These are phyloP conservation scores for Trochalopteron elliotii DNA, from an alignment of 2,113 vertebrate genomes.

Conservation along the genomic window DNA sequence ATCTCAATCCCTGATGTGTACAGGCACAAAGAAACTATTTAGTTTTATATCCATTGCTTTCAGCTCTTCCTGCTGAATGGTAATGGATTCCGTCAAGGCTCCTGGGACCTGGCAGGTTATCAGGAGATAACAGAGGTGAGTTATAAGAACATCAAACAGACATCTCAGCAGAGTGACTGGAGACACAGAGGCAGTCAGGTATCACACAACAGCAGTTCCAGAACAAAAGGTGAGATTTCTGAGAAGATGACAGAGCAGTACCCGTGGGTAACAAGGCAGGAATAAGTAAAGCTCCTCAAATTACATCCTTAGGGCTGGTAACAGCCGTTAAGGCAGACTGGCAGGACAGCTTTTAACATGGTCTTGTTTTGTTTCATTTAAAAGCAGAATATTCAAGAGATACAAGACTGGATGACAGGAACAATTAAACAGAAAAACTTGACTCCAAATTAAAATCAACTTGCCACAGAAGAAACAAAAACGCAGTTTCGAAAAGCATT, in stretches of 20 bases:
- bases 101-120: not conserved
- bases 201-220: not conserved
- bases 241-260: not conserved
- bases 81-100: not conserved
- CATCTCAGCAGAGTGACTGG: not conserved
- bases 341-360: not conserved
- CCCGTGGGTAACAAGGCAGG: not conserved
- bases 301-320: not conserved
- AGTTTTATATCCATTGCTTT: not conserved
- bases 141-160: not conserved
- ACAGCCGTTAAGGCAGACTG: not conserved
- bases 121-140: accelerated
- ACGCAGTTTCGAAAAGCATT: not conserved
- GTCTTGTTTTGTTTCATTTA: not conserved
- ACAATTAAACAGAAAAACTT: not conserved
- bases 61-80: not conserved
- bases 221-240: not conserved
- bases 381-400: not conserved
- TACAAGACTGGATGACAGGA: not conserved
- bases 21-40: not conserved
- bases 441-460: not conserved
- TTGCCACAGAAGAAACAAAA: not conserved
- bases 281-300: not conserved
- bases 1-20: not conserved
- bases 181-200: no score